These are phyloP conservation scores for Sesamia inferens DNA, from an alignment of 2,888 invertebrate genomes.

Conservation along the genomic window DNA sequence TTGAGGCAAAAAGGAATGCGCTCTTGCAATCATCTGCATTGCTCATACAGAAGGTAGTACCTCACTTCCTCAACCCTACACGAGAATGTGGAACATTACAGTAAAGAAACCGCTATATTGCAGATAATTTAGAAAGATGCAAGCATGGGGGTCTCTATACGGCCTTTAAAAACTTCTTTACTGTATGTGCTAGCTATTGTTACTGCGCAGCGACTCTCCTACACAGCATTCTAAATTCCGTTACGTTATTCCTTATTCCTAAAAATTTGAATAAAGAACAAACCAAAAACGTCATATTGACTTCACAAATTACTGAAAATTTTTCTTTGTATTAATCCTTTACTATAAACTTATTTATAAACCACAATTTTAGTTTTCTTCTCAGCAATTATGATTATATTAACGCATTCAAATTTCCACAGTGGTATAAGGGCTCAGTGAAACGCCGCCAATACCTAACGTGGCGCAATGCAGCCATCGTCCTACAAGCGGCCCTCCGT, in stretches of 20 bases:
- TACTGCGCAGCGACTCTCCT: neutral
- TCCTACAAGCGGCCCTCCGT: slow-evolving; percentile 95
- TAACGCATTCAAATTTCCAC: slow-evolving; percentile 15
- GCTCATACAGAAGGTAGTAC: slow-evolving; percentile 92
- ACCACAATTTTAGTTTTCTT: neutral
- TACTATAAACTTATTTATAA: neutral
- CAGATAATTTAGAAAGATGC: too few relatives aligned
- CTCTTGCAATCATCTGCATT: slow-evolving; percentile 93
- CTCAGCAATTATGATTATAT: neutral
- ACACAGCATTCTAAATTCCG: neutral
- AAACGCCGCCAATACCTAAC: slow-evolving; percentile 92
- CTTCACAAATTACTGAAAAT: neutral
- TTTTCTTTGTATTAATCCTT: neutral
- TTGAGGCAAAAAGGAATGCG: slow-evolving; percentile 94
- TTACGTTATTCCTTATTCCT: neutral
- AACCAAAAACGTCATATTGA: neutral
- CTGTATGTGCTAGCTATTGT: neutral
- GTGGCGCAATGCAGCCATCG: slow-evolving; percentile 92
- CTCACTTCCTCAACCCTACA: neutral
- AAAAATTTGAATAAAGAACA: neutral
- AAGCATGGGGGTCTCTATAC: too few relatives aligned
- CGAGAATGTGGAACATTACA: neutral
- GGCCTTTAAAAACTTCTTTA: too few relatives aligned
- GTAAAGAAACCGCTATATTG: too few relatives aligned
- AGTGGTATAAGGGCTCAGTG: slow-evolving; percentile 92